Base-by-base conservation (phyloP, 2,113 vertebrate genomes). In the Donacobius atricapilla region DNA sequence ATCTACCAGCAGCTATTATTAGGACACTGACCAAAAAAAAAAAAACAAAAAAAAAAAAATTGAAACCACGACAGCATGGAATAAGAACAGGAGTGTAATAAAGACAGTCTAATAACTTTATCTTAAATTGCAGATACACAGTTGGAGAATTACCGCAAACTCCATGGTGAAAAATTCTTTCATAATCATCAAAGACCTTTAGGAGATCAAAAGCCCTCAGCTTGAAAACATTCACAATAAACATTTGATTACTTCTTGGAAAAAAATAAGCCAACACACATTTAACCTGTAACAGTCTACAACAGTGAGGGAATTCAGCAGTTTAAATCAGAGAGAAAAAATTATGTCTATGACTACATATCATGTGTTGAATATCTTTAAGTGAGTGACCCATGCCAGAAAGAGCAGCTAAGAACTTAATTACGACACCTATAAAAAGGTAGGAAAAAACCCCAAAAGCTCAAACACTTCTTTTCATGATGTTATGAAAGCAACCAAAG, bases 361-460 rank as follows among this genome's bases (percentile, higher is more conserved):
- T 8, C 5, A 33, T 13, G 6, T 10, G 2, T 45, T 78, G 13
- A 87, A 7, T 25, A 40, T 40, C 15, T 75, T 75, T n/a, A 22
- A 42, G 6, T 39, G 40, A 73, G 15, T 72, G 25, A 44, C 10
- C 9, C 10, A 35, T 37, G 3, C 3, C 18, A 31, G n/a, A 81
- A 80, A 48, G 13, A 53, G 25, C 8, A 90, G 23, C 15, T 33
- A 57, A 39, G 10, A 86, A 53, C 2, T 39, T 78, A 61, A 57
- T 58, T 63, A 45, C 2, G 4, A 33, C 7, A 69, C 3, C 2
- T 15, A 15, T 13, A n/a, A 42, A 30, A 78, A 18, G 1, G 4
- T 37, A 66, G 40, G 4, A 3, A 54, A 68, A 76, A 44, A 28
- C 2, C 2, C 7, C 2, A 4, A 13, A 2, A 5, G 1, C 13